These are phyloP conservation scores for Nibea coibor DNA, from an alignment of 2,113 vertebrate genomes.

Conservation along the genomic window DNA sequence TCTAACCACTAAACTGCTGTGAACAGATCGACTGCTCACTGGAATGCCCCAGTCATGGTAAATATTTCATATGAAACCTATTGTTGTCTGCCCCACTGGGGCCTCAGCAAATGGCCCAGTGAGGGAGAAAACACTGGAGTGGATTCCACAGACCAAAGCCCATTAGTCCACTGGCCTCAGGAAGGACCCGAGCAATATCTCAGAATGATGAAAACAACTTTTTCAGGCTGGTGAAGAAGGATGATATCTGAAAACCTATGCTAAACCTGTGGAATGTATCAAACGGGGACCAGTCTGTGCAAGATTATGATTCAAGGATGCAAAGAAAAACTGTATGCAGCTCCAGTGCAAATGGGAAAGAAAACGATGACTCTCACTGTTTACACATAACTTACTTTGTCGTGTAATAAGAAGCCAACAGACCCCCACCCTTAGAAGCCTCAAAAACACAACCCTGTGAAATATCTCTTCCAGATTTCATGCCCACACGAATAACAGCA, in stretches of 20 bases:
- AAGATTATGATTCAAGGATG: constrained; percentile 49
- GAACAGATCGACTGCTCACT: constrained; percentile 48
- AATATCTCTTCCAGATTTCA: constrained; percentile 43
- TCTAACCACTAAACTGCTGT: constrained; percentile 67
- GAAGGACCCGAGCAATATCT: constrained; percentile 75
- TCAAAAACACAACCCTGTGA: constrained; percentile 51
- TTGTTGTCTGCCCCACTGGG: constrained; percentile 72
- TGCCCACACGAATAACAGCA: constrained; percentile 46
- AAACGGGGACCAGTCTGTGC: constrained; percentile 61
- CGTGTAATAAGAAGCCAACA: constrained; percentile 37
- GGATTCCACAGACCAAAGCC: constrained; percentile 65
- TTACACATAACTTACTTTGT: constrained; percentile 45
- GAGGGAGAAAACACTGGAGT: constrained; percentile 64
- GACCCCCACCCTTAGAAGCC: constrained; percentile 35
- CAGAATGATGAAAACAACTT: constrained; percentile 71
- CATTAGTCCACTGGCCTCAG: constrained; percentile 68
- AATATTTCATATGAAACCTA: constrained; percentile 76
- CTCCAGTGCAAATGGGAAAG: constrained; percentile 28
- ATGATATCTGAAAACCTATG: constrained; percentile 64
- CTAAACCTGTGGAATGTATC: constrained; percentile 72
- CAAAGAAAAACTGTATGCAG: constrained; percentile 49
- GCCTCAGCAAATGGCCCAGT: constrained; percentile 65
- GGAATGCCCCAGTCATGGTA: constrained; percentile 66
- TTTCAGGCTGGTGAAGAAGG: constrained; percentile 43
- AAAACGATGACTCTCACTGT: constrained; percentile 52